Conservation (phyloP, 2,888 invertebrate genomes). For the Lymantria dispar region DNA sequence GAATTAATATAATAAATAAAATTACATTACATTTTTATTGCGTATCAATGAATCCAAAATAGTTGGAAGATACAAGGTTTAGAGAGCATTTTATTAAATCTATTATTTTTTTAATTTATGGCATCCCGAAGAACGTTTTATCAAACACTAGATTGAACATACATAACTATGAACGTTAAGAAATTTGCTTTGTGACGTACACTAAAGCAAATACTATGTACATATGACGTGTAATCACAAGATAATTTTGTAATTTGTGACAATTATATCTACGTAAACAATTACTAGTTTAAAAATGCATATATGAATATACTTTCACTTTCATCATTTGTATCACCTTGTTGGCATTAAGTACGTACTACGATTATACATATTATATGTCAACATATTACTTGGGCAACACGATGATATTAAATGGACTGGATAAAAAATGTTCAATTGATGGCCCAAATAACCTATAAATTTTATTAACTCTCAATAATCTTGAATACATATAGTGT, state of each 20-base stretch:
- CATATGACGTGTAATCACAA: slow-evolving; percentile 12
- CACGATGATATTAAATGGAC: neutral
- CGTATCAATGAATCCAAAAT: too few species aligned
- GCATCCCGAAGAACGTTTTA: too few species aligned
- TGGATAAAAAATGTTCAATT: neutral
- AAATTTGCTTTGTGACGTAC: too few species aligned
- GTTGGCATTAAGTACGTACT: slow-evolving; percentile 7
- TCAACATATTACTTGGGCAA: neutral
- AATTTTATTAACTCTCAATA: neutral
- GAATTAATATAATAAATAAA: too few species aligned
- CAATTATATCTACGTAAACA: neutral
- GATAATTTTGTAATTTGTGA: slow-evolving; percentile 5
- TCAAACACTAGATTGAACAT: too few species aligned
- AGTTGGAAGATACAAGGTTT: too few species aligned
- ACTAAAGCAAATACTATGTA: too few species aligned
- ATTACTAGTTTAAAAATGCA: slow-evolving; percentile 6
- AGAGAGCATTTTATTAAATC: too few species aligned
- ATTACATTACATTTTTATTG: too few species aligned
- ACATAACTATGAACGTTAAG: too few species aligned
- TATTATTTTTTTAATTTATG: too few species aligned
- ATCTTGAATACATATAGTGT: too few species aligned
- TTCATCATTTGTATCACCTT: slow-evolving; percentile 16
- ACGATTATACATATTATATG: slow-evolving; percentile 2
- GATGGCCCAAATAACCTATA: neutral
- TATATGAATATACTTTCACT: slow-evolving; percentile 23